Base-by-base conservation (phyloP, 2,888 invertebrate genomes). In the Dioctria linearis region DNA sequence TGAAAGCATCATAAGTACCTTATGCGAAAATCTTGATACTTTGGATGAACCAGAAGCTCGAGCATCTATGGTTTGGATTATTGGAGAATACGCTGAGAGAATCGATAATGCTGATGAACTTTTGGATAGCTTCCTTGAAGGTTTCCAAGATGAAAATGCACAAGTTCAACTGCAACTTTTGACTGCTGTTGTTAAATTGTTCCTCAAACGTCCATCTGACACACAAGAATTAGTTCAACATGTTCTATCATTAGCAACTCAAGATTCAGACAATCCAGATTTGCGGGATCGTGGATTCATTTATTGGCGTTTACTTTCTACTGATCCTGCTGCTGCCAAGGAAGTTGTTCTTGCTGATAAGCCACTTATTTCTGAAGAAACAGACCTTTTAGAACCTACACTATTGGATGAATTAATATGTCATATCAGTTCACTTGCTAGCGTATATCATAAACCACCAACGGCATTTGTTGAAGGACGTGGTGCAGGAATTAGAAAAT, bases 61-160 rank as follows among this genome's bases (percentile, higher is more conserved):
- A 84, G 99, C 99, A 4, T 98, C 98, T 5, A 99, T 99, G 99
- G 99, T 95, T 13, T 95, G 95, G 95, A 95, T 95, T 80, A 95
- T 95, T 83, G 99, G 98, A 37, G 99, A 99, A 90, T 99, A 99
- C 89, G 99, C 99, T 0, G 99, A 99, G 88, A 94, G 99, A 84
- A 99, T 99, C 84, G 99, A 99, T 89, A 99, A 99, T 88, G 99
- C 99, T 0, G 99, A 99, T 86, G 99, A 99, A 86, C 91, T 99
- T 43, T 90, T 99, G 37, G 99, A 99, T 88, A 98, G 98, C 82
- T 99, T 99, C 91, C 91, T 99, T 5, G 99, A 99, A 90, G 99
- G 98, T 9, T 98, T 98, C 91, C 97, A 95, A 84, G 98, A 98
- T 90, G 98, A 98, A 88, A 98, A 98, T 86, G 96, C 97, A 39